These are phyloP conservation scores for Microtus richardsoni DNA, from an alignment of 2,113 vertebrate genomes.

Conservation along the genomic window DNA sequence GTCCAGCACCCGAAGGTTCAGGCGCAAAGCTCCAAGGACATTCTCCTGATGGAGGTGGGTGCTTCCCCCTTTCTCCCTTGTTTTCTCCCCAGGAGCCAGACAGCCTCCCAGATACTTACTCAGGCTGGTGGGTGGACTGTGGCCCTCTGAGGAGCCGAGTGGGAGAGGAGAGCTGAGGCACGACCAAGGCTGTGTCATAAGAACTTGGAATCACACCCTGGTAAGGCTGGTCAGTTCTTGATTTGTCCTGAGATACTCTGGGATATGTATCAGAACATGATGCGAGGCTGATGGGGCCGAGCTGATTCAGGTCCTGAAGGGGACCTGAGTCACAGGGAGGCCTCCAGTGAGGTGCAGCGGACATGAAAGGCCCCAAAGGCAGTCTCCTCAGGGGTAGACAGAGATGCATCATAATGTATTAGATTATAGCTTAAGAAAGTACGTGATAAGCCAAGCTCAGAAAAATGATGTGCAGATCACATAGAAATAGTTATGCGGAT, in stretches of 20 bases:
- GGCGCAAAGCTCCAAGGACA: constrained; percentile 94
- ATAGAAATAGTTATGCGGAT: not conserved
- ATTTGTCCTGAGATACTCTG: not conserved
- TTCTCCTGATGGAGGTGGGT: constrained; percentile 97
- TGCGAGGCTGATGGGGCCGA: not conserved
- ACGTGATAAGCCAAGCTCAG: not conserved
- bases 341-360: not conserved
- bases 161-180: not conserved
- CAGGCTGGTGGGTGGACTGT: not conserved
- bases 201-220: rapidly evolving
- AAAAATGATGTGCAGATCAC: not conserved
- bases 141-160: not conserved
- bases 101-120: not conserved
- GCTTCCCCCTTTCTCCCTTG: not conserved
- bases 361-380: not conserved
- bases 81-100: not conserved
- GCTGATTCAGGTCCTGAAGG: not conserved
- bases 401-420: not conserved
- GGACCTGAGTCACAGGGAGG: not conserved
- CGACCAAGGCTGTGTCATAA: not conserved
- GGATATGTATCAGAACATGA: not conserved
- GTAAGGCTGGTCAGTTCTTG: not conserved
- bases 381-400: not conserved
- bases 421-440: not conserved
- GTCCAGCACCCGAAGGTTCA: constrained; percentile 98